These are phyloP conservation scores for Hemaris fuciformis DNA, from an alignment of 2,888 invertebrate species.

Conservation along the genomic window DNA sequence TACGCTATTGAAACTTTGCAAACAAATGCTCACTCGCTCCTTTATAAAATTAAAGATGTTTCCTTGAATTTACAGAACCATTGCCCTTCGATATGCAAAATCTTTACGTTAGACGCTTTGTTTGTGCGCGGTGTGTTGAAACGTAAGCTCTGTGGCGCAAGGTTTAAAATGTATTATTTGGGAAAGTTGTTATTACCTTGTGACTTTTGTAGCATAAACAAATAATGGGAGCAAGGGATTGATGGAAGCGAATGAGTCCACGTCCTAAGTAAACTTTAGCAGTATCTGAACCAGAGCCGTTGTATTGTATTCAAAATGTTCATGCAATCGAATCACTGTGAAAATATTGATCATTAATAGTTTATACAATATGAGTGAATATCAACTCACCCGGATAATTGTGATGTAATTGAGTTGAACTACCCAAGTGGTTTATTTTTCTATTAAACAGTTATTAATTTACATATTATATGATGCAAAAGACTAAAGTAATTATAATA, in stretches of 20 bases:
- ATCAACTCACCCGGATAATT: background rate
- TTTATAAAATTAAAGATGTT: conserved; percentile 51
- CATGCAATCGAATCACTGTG: conserved; percentile 39
- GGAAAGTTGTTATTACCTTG: conserved; percentile 46
- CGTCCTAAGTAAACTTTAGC: conserved; percentile 71
- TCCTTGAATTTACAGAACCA: conserved; percentile 46
- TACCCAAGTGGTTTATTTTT: background rate
- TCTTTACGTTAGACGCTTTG: conserved; percentile 34
- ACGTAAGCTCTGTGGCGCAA: conserved; percentile 35
- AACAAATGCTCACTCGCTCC: conserved; percentile 42
- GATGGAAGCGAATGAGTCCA: conserved; percentile 65
- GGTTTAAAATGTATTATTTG: conserved; percentile 37
- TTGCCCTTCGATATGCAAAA: conserved; percentile 45
- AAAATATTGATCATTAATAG: conserved; percentile 54
- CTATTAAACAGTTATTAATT: background rate
- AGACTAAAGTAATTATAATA: too few species aligned
- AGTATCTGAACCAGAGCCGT: conserved; percentile 56
- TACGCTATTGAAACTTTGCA: conserved; percentile 32
- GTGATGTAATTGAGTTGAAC: background rate
- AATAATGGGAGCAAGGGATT: conserved; percentile 71
- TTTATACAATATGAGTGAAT: conserved; percentile 42
- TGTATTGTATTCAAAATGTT: conserved; percentile 56
- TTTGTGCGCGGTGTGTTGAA: conserved; percentile 28
- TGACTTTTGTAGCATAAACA: conserved; percentile 49
- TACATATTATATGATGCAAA: too few species aligned